Percentiles rank a stretch among this genome's conserved stretches.
phyloP scores from a whole-genome alignment of 1,140 invertebrate genomes.

The Bombyx mandarina region DNA sequence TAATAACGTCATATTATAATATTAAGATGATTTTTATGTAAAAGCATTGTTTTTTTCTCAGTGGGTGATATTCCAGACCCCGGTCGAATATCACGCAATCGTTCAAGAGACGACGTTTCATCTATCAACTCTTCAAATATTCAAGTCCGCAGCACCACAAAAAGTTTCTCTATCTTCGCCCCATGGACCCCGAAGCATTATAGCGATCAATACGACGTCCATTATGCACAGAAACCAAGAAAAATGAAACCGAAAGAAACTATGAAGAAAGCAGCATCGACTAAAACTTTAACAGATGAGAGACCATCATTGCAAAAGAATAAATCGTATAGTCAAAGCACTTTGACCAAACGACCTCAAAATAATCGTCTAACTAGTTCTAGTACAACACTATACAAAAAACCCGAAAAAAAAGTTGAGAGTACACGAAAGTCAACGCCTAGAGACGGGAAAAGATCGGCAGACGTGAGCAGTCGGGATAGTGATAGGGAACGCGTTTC shows the following conservation, averaged over 20 bases:
- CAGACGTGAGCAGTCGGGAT: constrained; percentile 72
- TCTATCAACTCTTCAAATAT: constrained; percentile 72
- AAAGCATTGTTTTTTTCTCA: constrained; percentile 36
- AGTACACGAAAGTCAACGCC: constrained; percentile 63
- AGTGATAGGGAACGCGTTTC: constrained; percentile 60
- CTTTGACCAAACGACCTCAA: constrained; percentile 40
- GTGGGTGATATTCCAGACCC: constrained; percentile 82
- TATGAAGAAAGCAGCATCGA: constrained; percentile 44
- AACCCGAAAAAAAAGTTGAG: constrained; percentile 61
- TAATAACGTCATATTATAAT: neutral
- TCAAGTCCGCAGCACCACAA: constrained; percentile 82
- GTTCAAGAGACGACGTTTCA: constrained; percentile 81
- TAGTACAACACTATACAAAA: constrained; percentile 49
- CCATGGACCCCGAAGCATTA: constrained; percentile 85
- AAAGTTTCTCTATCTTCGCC: constrained; percentile 86
- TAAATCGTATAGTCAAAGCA: constrained; percentile 61
- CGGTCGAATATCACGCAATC: constrained; percentile 70
- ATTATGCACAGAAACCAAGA: constrained; percentile 79
- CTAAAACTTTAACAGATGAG: constrained; percentile 39
- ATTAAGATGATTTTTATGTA: neutral
- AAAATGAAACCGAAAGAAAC: constrained; percentile 39
- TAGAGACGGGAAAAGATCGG: constrained; percentile 70
- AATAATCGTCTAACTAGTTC: constrained; percentile 45
- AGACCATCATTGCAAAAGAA: constrained; percentile 43
- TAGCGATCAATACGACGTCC: constrained; percentile 81